Conservation (phyloP, 92 coral and sea anemone genomes). For the Palythoa grandiflora region DNA sequence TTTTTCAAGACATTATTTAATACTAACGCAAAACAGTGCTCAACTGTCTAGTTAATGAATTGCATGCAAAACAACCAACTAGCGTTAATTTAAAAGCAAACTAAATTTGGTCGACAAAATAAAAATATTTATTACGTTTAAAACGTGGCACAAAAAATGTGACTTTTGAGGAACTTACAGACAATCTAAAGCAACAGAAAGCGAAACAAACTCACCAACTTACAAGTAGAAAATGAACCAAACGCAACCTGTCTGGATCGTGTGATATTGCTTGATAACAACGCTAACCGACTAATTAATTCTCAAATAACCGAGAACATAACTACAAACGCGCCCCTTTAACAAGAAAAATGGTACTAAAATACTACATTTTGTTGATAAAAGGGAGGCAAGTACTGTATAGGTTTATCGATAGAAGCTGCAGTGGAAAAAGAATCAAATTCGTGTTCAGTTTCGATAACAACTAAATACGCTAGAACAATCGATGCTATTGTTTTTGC, state of each 20-base stretch:
- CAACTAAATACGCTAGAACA: background rate
- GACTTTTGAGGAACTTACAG: slow-evolving; percentile 11
- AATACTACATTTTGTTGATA: background rate
- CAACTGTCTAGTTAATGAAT: background rate
- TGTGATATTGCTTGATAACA: slow-evolving; percentile 18
- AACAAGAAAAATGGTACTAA: background rate
- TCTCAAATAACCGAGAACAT: background rate
- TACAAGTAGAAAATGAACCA: background rate
- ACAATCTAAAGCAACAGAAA: background rate
- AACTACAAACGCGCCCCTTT: background rate
- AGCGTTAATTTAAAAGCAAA: background rate
- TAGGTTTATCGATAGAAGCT: background rate
- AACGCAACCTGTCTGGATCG: background rate
- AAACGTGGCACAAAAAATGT: background rate
- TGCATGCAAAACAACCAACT: background rate
- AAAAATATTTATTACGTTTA: background rate
- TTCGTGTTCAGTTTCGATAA: background rate
- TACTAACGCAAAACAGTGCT: background rate
- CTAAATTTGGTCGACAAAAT: background rate
- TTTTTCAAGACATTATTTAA: background rate
- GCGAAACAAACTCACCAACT: background rate
- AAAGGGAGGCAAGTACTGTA: background rate
- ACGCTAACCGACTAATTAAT: background rate
- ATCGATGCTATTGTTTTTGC: background rate
- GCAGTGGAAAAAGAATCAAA: background rate